Evolutionary conservation across 2,888 invertebrate genomes (phyloP).

Genomic region (Lepidocyrtoides sp.): DNA sequence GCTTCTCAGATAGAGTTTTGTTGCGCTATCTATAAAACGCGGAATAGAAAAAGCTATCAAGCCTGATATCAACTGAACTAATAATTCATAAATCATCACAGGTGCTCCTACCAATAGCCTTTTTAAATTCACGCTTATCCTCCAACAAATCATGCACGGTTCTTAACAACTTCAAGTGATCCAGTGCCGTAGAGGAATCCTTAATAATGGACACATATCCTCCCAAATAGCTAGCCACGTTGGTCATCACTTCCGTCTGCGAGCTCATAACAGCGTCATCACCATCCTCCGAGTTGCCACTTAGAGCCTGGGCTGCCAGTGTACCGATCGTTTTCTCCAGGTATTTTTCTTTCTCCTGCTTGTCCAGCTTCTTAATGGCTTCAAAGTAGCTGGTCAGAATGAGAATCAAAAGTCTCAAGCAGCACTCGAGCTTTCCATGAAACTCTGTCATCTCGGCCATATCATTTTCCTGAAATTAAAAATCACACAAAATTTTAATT

Average conservation of each 20-base stretch:
- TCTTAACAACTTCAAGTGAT: conserved; percentile 80
- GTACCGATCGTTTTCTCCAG: not conserved
- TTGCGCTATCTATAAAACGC: conserved; percentile 50
- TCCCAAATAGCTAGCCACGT: conserved; percentile 60
- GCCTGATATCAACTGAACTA: too few relatives aligned
- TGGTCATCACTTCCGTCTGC: conserved; percentile 30
- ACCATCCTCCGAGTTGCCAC: not conserved
- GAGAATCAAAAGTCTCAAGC: conserved; percentile 68
- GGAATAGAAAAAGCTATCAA: not conserved
- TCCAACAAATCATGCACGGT: conserved; percentile 73
- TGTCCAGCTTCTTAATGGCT: conserved; percentile 50
- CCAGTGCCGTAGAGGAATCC: conserved; percentile 67
- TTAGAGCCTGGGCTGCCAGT: not conserved
- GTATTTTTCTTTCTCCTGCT: not conserved
- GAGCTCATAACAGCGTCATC: conserved; percentile 17
- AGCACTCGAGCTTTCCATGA: conserved; percentile 61
- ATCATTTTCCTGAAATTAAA: conserved; percentile 23
- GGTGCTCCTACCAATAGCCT: conserved; percentile 69
- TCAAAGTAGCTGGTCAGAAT: conserved; percentile 68
- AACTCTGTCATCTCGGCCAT: not conserved
- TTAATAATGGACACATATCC: conserved; percentile 40
- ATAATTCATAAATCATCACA: too few relatives aligned
- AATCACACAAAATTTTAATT: not conserved
- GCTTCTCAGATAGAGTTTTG: conserved; percentile 64
- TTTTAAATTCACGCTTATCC: conserved; percentile 41